Conservation (phyloP, 2,113 vertebrate species). For the Oncorhynchus clarkii region DNA sequence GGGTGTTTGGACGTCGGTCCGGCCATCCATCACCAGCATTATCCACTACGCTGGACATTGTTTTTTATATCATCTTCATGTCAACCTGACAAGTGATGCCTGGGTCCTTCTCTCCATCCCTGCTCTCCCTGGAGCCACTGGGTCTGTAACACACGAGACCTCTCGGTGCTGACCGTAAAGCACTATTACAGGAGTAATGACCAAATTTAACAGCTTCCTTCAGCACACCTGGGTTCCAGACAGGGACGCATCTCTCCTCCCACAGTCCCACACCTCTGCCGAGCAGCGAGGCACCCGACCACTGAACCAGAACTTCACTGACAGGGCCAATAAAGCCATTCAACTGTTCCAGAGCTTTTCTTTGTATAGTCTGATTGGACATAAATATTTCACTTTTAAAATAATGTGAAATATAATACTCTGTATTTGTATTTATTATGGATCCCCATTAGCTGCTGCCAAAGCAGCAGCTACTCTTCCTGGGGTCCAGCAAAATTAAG, state of each 20-base stretch:
- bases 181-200: slow-evolving; percentile 71
- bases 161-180: slow-evolving; percentile 56
- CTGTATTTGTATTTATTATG: no score
- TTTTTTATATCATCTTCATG: slow-evolving; percentile 44
- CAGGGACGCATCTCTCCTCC: slow-evolving; percentile 62
- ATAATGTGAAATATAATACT: no score
- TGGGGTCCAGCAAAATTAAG: no score
- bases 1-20: slow-evolving; percentile 2
- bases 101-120: slow-evolving; percentile 41
- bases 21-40: slow-evolving; percentile 27
- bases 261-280: slow-evolving; percentile 56
- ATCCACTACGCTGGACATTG: slow-evolving; percentile 33
- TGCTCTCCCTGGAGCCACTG: slow-evolving; percentile 27
- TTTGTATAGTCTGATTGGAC: not conserved
- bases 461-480: no score
- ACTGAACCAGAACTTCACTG: slow-evolving; percentile 49
- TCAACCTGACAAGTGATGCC: slow-evolving; percentile 50
- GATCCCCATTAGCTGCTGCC: no score
- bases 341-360: not conserved
- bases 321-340: slow-evolving; percentile 35
- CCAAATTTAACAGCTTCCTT: slow-evolving; percentile 71
- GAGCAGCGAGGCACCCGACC: slow-evolving; percentile 31
- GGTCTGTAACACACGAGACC: slow-evolving; percentile 42
- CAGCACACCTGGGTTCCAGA: slow-evolving; percentile 68
- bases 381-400: no score